phyloP scores from a whole-genome alignment of 1,140 invertebrate genomes.

The Drosophila kurseongensis region DNA sequence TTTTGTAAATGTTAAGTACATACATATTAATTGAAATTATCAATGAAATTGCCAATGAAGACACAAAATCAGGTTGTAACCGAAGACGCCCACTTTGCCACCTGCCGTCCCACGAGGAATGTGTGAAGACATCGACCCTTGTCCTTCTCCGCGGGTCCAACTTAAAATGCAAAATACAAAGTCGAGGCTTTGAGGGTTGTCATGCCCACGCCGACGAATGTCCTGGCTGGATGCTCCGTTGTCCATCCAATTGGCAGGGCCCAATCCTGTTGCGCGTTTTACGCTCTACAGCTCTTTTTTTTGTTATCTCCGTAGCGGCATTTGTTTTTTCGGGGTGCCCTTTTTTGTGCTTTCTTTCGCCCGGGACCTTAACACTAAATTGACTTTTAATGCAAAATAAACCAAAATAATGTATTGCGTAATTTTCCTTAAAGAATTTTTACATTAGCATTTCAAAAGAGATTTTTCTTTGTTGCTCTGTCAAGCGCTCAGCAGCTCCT shows the following conservation, averaged over 20 bases:
- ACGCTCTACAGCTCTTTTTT: constrained; percentile 68
- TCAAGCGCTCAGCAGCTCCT: constrained; percentile 29
- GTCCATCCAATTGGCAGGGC: constrained; percentile 23
- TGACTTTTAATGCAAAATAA: constrained; percentile 83
- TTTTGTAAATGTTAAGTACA: no score
- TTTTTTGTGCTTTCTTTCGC: constrained; percentile 40
- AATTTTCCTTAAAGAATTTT: constrained; percentile 83
- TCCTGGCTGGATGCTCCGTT: constrained; percentile 23
- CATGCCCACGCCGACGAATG: constrained; percentile 49
- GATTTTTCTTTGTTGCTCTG: constrained; percentile 68
- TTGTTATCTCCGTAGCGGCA: constrained; percentile 19
- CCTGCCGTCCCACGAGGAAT: constrained; percentile 27
- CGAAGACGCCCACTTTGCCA: constrained; percentile 19
- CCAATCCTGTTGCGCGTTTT: constrained; percentile 77
- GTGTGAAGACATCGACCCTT: constrained; percentile 45
- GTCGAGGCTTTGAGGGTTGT: constrained; percentile 67
- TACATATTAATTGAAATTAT: background rate
- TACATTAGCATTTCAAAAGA: constrained; percentile 83
- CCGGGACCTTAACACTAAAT: constrained; percentile 76
- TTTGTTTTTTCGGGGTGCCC: constrained; percentile 53
- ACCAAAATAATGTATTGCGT: constrained; percentile 83
- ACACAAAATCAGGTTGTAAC: constrained; percentile 9
- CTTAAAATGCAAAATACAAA: constrained; percentile 80
- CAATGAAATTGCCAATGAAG: constrained; percentile 10
- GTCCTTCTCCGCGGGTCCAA: constrained; percentile 45